Evolutionary conservation across 2,797 vertebrate genomes (phyloP).

Genomic region (Synaphobranchus kaupii): DNA sequence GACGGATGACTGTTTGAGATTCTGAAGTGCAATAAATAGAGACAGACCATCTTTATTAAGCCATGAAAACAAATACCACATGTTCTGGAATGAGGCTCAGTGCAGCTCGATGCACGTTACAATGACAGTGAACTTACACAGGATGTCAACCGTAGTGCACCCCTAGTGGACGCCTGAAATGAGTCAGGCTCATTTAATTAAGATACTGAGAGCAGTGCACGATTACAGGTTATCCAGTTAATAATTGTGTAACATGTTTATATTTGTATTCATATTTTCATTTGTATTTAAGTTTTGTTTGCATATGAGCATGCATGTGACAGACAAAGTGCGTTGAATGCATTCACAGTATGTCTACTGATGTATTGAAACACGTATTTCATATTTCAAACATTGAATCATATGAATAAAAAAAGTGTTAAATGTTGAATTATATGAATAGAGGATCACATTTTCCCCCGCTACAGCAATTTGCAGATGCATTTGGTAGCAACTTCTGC

Average conservation of each 20-base stretch:
- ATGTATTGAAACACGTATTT: not conserved
- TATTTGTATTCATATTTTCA: not conserved
- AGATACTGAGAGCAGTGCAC: not conserved
- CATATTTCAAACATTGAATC: too few relatives aligned
- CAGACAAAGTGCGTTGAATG: not conserved
- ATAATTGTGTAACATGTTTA: not conserved
- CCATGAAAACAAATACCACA: constrained; percentile 25
- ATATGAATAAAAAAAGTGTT: too few relatives aligned
- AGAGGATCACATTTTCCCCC: not conserved
- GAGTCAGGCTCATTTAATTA: not conserved
- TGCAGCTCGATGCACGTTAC: not conserved
- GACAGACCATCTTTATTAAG: constrained; percentile 30
- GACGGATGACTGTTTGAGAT: constrained; percentile 23
- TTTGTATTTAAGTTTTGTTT: not conserved
- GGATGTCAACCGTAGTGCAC: constrained; percentile 29
- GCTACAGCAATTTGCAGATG: not conserved
- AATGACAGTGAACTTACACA: not conserved
- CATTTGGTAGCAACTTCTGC: not conserved
- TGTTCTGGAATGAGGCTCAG: constrained; percentile 2
- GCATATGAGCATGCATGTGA: not conserved
- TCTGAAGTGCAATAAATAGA: constrained; percentile 21
- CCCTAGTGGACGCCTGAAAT: constrained; percentile 43
- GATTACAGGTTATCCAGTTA: not conserved
- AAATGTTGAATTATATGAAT: not conserved
- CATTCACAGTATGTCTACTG: not conserved